phyloP scores from a whole-genome alignment of 2,113 vertebrate species.

The Stigmatopora nigra region DNA sequence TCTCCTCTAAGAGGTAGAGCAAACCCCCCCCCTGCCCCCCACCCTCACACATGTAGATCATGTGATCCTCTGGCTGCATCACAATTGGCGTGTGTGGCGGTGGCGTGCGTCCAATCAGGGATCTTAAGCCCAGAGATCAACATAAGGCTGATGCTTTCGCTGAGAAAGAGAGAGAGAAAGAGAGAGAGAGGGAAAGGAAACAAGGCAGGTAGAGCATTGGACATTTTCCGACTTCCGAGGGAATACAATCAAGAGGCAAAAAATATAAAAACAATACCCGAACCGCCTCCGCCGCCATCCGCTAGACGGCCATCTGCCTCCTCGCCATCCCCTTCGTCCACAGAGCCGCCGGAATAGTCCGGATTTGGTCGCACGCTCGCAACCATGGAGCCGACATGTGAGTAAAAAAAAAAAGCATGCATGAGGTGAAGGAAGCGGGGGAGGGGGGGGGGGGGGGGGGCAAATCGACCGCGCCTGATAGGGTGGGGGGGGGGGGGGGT shows the following conservation, averaged over 20 bases:
- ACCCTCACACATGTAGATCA: slow-evolving; percentile 45
- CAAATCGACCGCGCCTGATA: slow-evolving; percentile 34
- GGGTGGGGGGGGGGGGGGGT: slow-evolving; percentile 43
- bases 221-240: neutral
- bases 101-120: slow-evolving; percentile 78
- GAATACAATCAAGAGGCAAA: neutral
- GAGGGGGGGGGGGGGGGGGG: slow-evolving; percentile 35
- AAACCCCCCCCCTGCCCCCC: slow-evolving; percentile 51
- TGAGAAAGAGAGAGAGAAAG: slow-evolving; percentile 53
- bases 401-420: slow-evolving; percentile 55
- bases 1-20: slow-evolving; percentile 49
- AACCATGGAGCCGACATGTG: slow-evolving; percentile 73
- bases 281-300: slow-evolving; percentile 14
- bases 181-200: slow-evolving; percentile 33
- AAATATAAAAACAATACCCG: neutral
- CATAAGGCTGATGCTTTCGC: slow-evolving; percentile 78
- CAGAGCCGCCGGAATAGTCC: slow-evolving; percentile 26
- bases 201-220: slow-evolving; percentile 5
- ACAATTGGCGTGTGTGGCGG: slow-evolving; percentile 76
- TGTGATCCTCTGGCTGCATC: slow-evolving; percentile 61
- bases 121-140: slow-evolving; percentile 73
- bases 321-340: slow-evolving; percentile 22
- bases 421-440: slow-evolving; percentile 15
- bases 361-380: slow-evolving; percentile 46
- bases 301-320: slow-evolving; percentile 40